Percentiles rank a stretch among this genome's conserved stretches.
These are phyloP conservation scores for Oopsacas minuta DNA, from an alignment of 37 sponge, comb jelly and placozoan species.

Conservation along the genomic window DNA sequence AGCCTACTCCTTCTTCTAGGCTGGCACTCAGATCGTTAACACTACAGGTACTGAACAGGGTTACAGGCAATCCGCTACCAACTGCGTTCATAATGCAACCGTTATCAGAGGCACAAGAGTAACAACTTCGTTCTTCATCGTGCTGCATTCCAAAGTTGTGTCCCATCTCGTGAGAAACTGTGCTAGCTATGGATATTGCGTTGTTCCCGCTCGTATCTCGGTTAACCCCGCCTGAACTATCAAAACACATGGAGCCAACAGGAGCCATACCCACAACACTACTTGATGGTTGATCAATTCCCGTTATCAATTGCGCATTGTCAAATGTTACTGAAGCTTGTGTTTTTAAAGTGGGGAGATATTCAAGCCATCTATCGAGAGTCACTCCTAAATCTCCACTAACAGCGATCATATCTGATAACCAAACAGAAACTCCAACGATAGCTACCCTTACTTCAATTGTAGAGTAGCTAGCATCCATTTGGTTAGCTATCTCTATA, in stretches of 20 bases:
- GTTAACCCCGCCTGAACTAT: background rate
- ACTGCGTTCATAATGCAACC: background rate
- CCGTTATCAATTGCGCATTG: background rate
- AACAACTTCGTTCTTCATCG: background rate
- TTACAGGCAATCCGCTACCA: background rate
- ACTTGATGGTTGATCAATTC: background rate
- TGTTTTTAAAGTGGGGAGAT: background rate
- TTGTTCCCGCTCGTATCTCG: background rate
- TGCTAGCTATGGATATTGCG: background rate
- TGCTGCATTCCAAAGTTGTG: constrained; percentile 2
- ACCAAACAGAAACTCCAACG: background rate
- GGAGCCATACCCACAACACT: background rate
- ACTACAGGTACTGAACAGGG: background rate
- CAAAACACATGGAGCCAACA: background rate
- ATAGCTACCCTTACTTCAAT: background rate
- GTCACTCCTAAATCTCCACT: background rate
- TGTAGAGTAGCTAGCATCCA: background rate
- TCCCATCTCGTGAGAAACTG: background rate
- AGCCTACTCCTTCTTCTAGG: background rate
- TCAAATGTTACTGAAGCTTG: background rate
- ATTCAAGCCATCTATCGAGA: background rate
- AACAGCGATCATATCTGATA: background rate
- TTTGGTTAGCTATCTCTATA: background rate
- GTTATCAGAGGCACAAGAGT: background rate
- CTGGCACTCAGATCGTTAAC: background rate